These are phyloP conservation scores for Tetropium fuscum DNA, from an alignment of 2,888 invertebrate genomes.

Conservation along the genomic window DNA sequence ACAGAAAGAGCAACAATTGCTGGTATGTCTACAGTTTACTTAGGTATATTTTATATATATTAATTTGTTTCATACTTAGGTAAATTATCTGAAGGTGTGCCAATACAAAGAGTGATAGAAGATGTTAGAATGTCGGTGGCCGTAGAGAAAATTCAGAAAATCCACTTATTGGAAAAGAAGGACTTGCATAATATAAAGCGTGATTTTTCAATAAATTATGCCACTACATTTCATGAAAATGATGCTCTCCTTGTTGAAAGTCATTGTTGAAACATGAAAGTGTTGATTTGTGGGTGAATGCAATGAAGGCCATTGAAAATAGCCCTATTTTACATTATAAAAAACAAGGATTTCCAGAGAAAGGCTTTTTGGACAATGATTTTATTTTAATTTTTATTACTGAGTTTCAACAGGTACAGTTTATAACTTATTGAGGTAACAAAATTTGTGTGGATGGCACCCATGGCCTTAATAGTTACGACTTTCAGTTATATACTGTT, in stretches of 20 bases:
- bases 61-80: background rate
- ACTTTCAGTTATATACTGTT: slow-evolving; percentile 13
- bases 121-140: background rate
- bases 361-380: slow-evolving; percentile 4
- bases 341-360: background rate
- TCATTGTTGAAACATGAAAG: no score
- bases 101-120: background rate
- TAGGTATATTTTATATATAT: background rate
- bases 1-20: background rate
- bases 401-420: slow-evolving; percentile 1
- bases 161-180: background rate
- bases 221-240: slow-evolving; percentile 27
- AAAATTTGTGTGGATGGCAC: slow-evolving; percentile 15
- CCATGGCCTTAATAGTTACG: slow-evolving; percentile 8
- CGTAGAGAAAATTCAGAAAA: background rate
- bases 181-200: background rate
- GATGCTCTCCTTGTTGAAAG: no score
- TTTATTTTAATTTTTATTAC: slow-evolving; percentile 2
- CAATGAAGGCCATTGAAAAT: slow-evolving; percentile 16
- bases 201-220: background rate
- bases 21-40: background rate
- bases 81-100: background rate
- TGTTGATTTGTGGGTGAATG: slow-evolving; percentile 27
- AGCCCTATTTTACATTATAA: slow-evolving; percentile 14
- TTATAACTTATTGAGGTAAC: background rate